Evolutionary conservation across 2,888 invertebrate genomes (phyloP).

Genomic region (Caenorhabditis wallacei): DNA sequence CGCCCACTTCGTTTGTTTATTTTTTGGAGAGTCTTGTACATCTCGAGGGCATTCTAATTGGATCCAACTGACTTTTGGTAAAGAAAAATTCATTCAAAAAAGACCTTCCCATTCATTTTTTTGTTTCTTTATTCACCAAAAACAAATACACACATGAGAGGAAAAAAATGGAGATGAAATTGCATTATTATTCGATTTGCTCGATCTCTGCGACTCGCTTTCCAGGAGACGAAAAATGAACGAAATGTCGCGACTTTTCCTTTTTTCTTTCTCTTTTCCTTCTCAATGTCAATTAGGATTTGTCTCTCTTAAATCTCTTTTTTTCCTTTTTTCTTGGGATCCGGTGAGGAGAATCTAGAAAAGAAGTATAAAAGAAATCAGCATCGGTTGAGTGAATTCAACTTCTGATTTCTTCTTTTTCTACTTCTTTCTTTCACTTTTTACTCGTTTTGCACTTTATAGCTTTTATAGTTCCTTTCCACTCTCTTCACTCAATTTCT

Average conservation of each 20-base stretch:
- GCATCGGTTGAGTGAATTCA: slow-evolving; percentile 48
- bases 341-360: background rate
- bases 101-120: slow-evolving; percentile 29
- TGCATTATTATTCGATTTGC: slow-evolving; percentile 61
- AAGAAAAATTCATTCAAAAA: slow-evolving; percentile 1
- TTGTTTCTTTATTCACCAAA: slow-evolving; percentile 42
- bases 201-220: slow-evolving; percentile 36
- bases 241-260: background rate
- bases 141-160: slow-evolving; percentile 38
- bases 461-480: slow-evolving; percentile 38
- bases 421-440: background rate
- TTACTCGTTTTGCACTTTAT: slow-evolving; percentile 58
- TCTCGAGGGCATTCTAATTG: slow-evolving; percentile 53
- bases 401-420: slow-evolving; percentile 22
- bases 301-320: background rate
- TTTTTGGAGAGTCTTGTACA: slow-evolving; percentile 5
- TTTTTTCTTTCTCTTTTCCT: background rate
- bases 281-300: slow-evolving; percentile 21
- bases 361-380: slow-evolving; percentile 60
- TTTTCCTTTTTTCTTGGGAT: background rate
- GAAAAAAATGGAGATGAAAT: slow-evolving; percentile 28
- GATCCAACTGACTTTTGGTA: slow-evolving; percentile 41
- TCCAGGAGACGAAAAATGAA: slow-evolving; percentile 15
- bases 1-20: slow-evolving; percentile 16
- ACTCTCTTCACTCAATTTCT: slow-evolving; percentile 21